A percentile compares a stretch with the other conserved stretches of the same genome.
Conservation (phyloP, 2,113 vertebrate genomes). For the Calypte anna region DNA sequence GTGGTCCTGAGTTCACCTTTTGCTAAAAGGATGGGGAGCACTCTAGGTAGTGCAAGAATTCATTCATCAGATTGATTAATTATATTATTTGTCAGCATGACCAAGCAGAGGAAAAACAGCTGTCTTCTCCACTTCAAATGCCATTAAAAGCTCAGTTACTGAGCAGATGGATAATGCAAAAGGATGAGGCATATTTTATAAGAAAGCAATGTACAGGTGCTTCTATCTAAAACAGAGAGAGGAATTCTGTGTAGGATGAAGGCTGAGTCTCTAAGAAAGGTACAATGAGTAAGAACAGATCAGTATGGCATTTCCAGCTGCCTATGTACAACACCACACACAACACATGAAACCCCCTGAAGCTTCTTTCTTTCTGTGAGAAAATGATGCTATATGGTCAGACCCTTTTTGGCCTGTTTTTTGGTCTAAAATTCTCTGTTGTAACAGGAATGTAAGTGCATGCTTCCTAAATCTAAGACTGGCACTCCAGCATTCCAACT, state of each 20-base stretch:
- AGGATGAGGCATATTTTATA: background rate
- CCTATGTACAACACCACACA: background rate
- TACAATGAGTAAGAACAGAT: background rate
- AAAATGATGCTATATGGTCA: background rate
- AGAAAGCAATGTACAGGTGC: background rate
- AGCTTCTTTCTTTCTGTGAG: background rate
- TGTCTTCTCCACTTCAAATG: background rate
- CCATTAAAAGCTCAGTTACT: background rate
- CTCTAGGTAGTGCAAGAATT: background rate
- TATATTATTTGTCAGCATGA: background rate
- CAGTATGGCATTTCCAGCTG: background rate
- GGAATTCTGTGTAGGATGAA: background rate
- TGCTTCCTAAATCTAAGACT: background rate
- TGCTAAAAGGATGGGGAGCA: background rate
- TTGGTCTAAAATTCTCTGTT: background rate
- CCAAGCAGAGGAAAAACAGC: background rate
- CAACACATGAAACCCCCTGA: background rate
- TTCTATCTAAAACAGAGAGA: background rate
- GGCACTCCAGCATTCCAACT: background rate
- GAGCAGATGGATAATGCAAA: background rate
- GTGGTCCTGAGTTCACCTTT: background rate
- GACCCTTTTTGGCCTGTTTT: background rate
- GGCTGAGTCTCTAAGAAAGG: background rate
- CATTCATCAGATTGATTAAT: background rate
- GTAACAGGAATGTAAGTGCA: background rate